Percentiles rank a stretch among this genome's conserved stretches.
Conservation (phyloP, 2,888 invertebrate species). For the Chrysolina oricalcia region DNA sequence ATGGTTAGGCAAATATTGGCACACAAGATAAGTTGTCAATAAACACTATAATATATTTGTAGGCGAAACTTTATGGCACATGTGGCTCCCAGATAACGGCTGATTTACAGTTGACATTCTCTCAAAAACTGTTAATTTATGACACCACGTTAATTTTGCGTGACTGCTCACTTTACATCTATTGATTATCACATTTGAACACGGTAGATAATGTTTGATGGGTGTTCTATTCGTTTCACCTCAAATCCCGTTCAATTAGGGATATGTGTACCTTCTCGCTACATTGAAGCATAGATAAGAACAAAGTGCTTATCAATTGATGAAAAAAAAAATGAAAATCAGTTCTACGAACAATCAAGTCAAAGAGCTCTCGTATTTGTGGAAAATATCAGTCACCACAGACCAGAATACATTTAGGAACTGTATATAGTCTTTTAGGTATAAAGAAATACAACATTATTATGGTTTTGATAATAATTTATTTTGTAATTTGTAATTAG, state of each 20-base stretch:
- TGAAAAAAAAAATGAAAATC: no score
- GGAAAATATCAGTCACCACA: no score
- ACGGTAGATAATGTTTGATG: conserved; percentile 7
- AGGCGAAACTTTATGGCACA: conserved; percentile 62
- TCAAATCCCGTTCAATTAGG: not conserved
- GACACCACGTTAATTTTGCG: conserved; percentile 8
- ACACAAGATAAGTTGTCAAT: conserved; percentile 58
- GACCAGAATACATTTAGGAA: no score
- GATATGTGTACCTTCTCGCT: not conserved
- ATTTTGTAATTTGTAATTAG: no score
- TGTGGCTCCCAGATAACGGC: conserved; percentile 60
- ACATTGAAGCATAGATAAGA: not conserved
- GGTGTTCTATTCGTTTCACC: not conserved
- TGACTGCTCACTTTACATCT: conserved; percentile 8
- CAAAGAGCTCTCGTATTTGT: no score
- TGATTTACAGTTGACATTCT: conserved; percentile 54
- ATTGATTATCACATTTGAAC: not conserved
- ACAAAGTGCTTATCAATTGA: no score
- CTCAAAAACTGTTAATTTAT: conserved; percentile 25
- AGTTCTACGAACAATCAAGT: no score
- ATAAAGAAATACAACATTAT: no score
- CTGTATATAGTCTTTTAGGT: no score
- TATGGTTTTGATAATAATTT: no score
- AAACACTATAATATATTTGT: conserved; percentile 58
- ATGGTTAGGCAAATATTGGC: conserved; percentile 55